phyloP scores from a whole-genome alignment of 2,888 invertebrate species.

The Noctua comes region DNA sequence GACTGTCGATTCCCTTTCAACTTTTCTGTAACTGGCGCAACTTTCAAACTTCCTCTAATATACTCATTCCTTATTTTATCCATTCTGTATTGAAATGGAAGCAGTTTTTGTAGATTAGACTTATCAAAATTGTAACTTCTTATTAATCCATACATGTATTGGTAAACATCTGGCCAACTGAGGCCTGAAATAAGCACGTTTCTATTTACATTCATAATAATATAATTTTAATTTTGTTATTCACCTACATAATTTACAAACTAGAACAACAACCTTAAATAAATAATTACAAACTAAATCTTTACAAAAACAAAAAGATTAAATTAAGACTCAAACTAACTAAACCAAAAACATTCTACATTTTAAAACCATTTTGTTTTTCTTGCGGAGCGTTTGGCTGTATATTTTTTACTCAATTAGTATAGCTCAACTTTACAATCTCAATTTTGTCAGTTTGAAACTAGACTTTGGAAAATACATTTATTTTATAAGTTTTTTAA shows the following conservation, averaged over 20 bases:
- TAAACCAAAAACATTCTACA: background rate
- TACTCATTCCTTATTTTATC: background rate
- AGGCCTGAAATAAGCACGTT: background rate
- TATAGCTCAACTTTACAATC: background rate
- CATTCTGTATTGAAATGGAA: background rate
- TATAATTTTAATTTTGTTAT: background rate
- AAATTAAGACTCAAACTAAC: background rate
- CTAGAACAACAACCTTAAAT: too few species aligned
- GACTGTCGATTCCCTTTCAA: too few species aligned
- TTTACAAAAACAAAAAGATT: background rate
- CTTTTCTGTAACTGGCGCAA: too few species aligned
- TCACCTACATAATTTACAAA: background rate
- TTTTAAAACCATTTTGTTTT: conserved; percentile 18
- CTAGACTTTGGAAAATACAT: conserved; percentile 5
- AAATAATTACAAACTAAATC: too few species aligned
- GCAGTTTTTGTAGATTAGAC: background rate
- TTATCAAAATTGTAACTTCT: background rate
- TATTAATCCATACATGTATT: background rate
- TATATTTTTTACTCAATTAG: background rate
- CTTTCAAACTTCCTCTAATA: too few species aligned
- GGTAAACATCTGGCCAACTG: background rate
- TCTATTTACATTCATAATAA: too few species aligned
- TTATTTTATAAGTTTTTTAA: too few species aligned
- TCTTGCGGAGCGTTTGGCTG: background rate
- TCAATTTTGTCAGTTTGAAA: background rate